Evolutionary conservation across 2,888 invertebrate genomes (phyloP), one percentile per base, ranked within the genome.

Genomic region (Lycia hirtaria): DNA sequence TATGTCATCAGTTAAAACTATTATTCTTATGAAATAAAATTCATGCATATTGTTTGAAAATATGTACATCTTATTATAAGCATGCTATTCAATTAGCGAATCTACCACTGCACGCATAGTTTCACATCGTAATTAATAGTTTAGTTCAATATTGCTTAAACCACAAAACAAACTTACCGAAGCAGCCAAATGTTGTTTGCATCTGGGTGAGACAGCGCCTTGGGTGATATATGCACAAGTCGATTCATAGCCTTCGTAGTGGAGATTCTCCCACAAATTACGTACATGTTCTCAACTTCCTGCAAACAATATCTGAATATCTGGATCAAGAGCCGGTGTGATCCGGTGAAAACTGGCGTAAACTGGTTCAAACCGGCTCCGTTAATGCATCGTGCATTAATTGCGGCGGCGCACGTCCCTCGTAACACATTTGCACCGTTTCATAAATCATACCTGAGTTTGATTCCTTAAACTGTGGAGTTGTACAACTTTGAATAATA

Each of bases 351-450:
- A 32, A 12, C 22, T 30, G 22, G 22, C 26, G 35, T 10, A 37
- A 35, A 35, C 47, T 24, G 35, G 22, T 35, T 5, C 33, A 14
- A 14, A 24, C 24, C 9, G 24, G 24, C 3, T 5, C 24, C 33
- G 32, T 14, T 45, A 45, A 77, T 80, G 80, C 79, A 71, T 70
- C 69, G 77, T 74, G 81, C 82, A 85, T 61, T 87, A 85, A 88
- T 88, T 83, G 83, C 72, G 68, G 68, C 68, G 65, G 74, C 76
- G 74, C 64, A 76, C 75, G 75, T 73, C 75, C 73, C 73, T 66
- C 79, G 81, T 89, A 86, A 89, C 90, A 88, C 88, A 89, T 89
- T 89, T 89, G 83, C 83, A 84, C 80, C 76, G 74, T 83, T 87
- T 77, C 88, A 86, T 89, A 88, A 88, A 87, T 89, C 88, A 86